Evolutionary conservation across 2,888 invertebrate species (phyloP), one percentile per base, ranked within the genome.

Genomic region (Cantharis lateralis): DNA sequence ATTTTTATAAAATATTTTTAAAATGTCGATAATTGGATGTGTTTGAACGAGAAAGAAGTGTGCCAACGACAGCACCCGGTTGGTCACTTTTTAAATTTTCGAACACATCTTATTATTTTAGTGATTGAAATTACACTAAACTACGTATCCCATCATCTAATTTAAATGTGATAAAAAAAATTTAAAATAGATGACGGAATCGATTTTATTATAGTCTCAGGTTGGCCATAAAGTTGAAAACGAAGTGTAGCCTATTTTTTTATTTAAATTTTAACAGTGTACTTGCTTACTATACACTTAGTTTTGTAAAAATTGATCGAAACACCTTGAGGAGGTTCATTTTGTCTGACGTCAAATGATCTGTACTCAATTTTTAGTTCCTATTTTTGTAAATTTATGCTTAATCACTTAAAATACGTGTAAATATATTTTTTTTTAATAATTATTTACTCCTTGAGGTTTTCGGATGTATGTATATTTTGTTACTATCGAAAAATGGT

Each of bases 201-300:
- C 64, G 18, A 66, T 71, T 71, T 66, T 66, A 66, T 28, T 72
- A 72, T 62, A 73, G 16, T 73, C 73, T 72, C 72, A 72, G 72
- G 72, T 72, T 15, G 20, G 48, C 48, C 66, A 16, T 71, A 72
- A 69, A 48, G 73, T 73, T 73, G 10, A 48, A 72, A 62, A 73
- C 28, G 69, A 73, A 73, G 61, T 73, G 48, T 62, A 20, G 72
- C 72, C 72, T 73, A 72, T 71, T 71, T 15, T 66, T 66, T 66
- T 66, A 66, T 66, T 66, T 66, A 66, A 20, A 66, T 66, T 18
- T 66, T 20, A 66, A 66, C 18, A 66, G 18, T 66, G 64, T n/a
- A 66, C 20, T 10, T 20, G 48, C n/a, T 48, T 48, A 66, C 64
- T 66, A 66, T 66, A 48, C 64, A 24, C 64, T 24, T 66, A 66